These are phyloP conservation scores for Ancistrus triradiatus DNA, from an alignment of 2,113 vertebrate genomes.

Conservation along the genomic window DNA sequence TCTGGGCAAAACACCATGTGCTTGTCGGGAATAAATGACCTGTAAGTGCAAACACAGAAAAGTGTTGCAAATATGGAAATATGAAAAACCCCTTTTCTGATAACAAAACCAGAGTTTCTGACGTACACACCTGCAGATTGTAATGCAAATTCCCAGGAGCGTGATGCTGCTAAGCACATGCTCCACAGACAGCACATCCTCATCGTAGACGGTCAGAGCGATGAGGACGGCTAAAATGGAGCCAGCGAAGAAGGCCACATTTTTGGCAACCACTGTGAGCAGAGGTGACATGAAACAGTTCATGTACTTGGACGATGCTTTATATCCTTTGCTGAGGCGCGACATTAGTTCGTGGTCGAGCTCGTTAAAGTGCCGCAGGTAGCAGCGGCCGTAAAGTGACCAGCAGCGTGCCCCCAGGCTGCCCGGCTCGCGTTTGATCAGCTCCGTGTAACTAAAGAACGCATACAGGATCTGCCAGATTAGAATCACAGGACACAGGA, in stretches of 20 bases:
- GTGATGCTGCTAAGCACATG: slow-evolving; percentile 94
- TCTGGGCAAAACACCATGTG: slow-evolving; percentile 97
- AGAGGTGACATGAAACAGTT: slow-evolving; percentile 96
- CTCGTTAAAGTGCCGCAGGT: slow-evolving; percentile 96
- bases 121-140: slow-evolving; percentile 84
- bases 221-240: slow-evolving; percentile 95
- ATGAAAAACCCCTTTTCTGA: background rate
- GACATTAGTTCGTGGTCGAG: slow-evolving; percentile 94
- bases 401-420: slow-evolving; percentile 94
- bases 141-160: slow-evolving; percentile 90
- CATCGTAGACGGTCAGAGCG: slow-evolving; percentile 93
- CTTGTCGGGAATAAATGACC: slow-evolving; percentile 96
- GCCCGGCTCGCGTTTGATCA: slow-evolving; percentile 93
- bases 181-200: slow-evolving; percentile 91
- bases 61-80: background rate
- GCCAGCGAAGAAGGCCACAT: slow-evolving; percentile 93
- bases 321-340: slow-evolving; percentile 93
- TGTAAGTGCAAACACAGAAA: slow-evolving; percentile 46
- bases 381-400: slow-evolving; percentile 96
- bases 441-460: slow-evolving; percentile 96
- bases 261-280: slow-evolving; percentile 92
- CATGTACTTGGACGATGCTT: slow-evolving; percentile 97
- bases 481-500: slow-evolving; percentile 93
- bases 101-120: background rate
- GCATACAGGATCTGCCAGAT: slow-evolving; percentile 98